Base-by-base conservation (phyloP, 2,797 vertebrate species). In the Craterocephalus amniculus region DNA sequence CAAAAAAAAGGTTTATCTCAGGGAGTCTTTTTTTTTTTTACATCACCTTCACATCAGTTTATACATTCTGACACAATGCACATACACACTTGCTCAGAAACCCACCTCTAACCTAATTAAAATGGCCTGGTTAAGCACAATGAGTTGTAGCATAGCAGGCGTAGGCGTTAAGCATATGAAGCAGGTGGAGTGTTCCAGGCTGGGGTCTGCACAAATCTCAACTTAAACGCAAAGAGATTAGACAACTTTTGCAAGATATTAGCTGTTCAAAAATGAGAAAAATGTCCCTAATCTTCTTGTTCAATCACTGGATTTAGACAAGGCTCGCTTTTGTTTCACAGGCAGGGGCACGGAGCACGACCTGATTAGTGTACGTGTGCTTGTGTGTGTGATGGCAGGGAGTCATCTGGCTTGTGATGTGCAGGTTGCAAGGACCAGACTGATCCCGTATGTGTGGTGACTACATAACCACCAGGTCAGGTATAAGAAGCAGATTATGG, bases 181-280 rank as follows among this genome's bases (percentile, higher is more conserved):
- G 93, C 88, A 73, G 67, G 90, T 63, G 79, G 75, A 77, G 63
- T 58, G 66, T 64, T 70, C 52, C 20, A 22, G 54, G 65, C 72
- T 62, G 80, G 69, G 80, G 91, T 95, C 40, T 86, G 74, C 91
- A 91, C 93, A 92, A 94, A 94, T 95, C 92, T 93, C 94, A 95
- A 96, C 94, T 97, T 96, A 97, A 96, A 95, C 90, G 90, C 95
- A 95, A 95, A 96, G 95, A 96, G 96, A 98, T 99, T 98, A 99
- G 94, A 94, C 95, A 95, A 97, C 94, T 93, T 95, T 94, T 92
- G 90, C 94, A 94, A 96, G 96, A 97, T 96, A 96, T 98, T 97
- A 99, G 97, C 97, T 94, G 96, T 95, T 97, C 94, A 98, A 96
- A 98, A 98, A 99, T 99, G 96, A 96, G 96, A 99, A 99, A 98